These are phyloP conservation scores for Galaxea fascicularis DNA, from an alignment of 92 coral and sea anemone species.

Conservation along the genomic window DNA sequence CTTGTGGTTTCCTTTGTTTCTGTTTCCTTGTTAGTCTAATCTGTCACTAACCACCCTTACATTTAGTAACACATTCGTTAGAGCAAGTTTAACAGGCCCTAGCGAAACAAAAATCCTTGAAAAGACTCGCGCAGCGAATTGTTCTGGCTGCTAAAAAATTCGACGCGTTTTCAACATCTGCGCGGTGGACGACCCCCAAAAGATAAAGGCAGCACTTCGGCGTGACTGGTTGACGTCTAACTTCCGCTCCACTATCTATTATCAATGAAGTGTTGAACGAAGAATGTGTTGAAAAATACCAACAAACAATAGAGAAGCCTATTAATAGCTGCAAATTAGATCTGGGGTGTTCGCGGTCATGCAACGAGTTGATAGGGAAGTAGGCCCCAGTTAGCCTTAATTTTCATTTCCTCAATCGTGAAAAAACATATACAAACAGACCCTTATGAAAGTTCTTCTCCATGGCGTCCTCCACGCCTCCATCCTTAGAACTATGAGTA, in stretches of 20 bases:
- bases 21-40: neutral
- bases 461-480: no score
- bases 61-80: neutral
- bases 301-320: neutral
- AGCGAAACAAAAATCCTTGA: neutral
- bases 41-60: neutral
- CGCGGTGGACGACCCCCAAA: slow-evolving; percentile 12
- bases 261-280: slow-evolving; percentile 29
- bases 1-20: neutral
- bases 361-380: neutral
- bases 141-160: neutral
- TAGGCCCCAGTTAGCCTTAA: neutral
- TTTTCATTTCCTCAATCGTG: neutral
- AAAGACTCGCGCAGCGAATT: slow-evolving; percentile 3
- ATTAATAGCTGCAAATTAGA: slow-evolving; percentile 6
- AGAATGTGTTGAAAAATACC: slow-evolving; percentile 24
- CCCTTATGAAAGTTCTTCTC: neutral
- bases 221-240: neutral
- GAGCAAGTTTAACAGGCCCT: neutral
- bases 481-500: no score
- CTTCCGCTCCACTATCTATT: slow-evolving; percentile 2
- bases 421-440: neutral
- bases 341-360: neutral
- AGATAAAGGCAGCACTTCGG: slow-evolving; percentile 4
- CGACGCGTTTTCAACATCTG: slow-evolving; percentile 11